Base-by-base conservation (phyloP, 1,140 invertebrate genomes). In the Brachionus koreanus region DNA sequence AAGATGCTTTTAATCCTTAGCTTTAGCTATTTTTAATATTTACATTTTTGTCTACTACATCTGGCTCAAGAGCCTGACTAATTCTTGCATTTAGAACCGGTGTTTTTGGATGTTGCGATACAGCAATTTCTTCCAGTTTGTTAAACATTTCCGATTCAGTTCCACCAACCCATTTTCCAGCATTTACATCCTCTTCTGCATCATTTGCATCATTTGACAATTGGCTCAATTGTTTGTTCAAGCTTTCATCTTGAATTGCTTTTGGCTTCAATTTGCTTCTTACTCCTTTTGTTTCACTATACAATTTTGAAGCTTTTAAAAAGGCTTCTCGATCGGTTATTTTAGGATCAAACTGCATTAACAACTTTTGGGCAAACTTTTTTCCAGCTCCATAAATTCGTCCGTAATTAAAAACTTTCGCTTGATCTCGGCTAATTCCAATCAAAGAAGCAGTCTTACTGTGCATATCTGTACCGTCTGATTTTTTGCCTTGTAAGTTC, bases 141-240 rank as follows among this genome's bases (percentile, higher is more conserved):
- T 99, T 99, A 88, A 99, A 99, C 94, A 98, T 98, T 0, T 93
- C 92, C 0, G 96, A 98, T 88, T 98, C 97, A 7, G 93, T 94
- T 43, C 95, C 95, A 25, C 92, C 93, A 7, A 90, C 82, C 95
- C 94, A 96, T 83, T 57, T 49, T 25, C 25, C 39, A n/a, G 35
- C 49, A 7, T 19, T 46, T 23, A 74, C 42, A 74, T 74, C 69
- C 12, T 69, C 35, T 16, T 39, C 67, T 37, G 10, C 5, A n/a
- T 77, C 49, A 33, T 33, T 10, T 0, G 13, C 5, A 37, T 49
- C 23, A 35, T 13, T 6, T 5, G 25, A 49, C 13, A 57, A 37
- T 29, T 77, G 19, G 5, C 25, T 69, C 19, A 37, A 12, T 10
- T 74, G 69, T 16, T 46, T 74, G 1, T 5, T 10, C 19, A 74